A percentile compares a stretch with the other conserved stretches of the same genome.
These are phyloP conservation scores for Calliopum simillimum DNA, from an alignment of 2,888 invertebrate species.

Conservation along the genomic window DNA sequence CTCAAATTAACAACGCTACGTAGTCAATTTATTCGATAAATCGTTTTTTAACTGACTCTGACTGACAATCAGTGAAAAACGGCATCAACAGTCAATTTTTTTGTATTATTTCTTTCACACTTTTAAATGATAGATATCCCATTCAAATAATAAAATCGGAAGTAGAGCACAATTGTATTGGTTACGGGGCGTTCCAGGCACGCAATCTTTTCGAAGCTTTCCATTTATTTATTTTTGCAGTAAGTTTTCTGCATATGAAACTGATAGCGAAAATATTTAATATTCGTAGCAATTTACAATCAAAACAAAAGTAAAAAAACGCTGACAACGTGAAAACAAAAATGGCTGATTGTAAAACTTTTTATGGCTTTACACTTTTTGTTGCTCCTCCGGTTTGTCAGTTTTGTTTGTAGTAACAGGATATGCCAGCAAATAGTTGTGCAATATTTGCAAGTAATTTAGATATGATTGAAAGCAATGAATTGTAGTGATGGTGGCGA, in stretches of 20 bases:
- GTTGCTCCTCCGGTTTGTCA: neutral
- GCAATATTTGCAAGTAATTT: neutral
- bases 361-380: too few species aligned
- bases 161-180: neutral
- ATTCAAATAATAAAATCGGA: too few species aligned
- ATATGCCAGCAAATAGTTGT: neutral
- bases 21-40: neutral
- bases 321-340: too few species aligned
- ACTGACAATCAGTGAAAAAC: neutral
- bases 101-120: neutral
- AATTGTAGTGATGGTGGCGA: neutral
- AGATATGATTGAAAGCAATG: constrained; percentile 4
- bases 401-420: neutral
- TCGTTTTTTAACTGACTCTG: constrained; percentile 3
- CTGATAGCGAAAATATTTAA: constrained; percentile 7
- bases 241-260: constrained; percentile 8
- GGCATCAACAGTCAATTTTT: neutral
- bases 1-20: too few species aligned
- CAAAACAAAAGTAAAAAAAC: too few species aligned
- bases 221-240: neutral
- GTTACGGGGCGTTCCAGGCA: constrained; percentile 3
- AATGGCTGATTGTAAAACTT: too few species aligned
- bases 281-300: too few species aligned
- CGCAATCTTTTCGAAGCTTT: neutral
- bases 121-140: neutral